Evolutionary conservation across 2,888 invertebrate species (phyloP).

Genomic region (Leucophenga maculata): DNA sequence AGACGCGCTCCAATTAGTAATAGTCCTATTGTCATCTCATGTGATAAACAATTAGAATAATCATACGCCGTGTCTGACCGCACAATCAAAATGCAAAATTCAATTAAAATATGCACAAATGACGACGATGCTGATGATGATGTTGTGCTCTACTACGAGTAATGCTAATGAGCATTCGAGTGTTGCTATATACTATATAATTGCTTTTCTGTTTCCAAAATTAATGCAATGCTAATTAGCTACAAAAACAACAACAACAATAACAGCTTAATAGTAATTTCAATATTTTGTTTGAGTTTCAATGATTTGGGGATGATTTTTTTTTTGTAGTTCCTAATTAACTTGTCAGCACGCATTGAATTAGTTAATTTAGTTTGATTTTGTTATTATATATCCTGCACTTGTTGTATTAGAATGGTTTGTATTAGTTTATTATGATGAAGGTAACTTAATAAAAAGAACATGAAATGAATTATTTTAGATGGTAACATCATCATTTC

Average conservation of each 20-base stretch:
- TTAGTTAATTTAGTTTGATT: constrained; percentile 13
- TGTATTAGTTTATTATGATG: too few species aligned
- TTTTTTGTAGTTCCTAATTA: constrained; percentile 41
- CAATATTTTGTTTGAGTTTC: constrained; percentile 17
- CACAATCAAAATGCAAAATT: constrained; percentile 42
- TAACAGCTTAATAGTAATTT: constrained; percentile 32
- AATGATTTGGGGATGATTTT: background rate
- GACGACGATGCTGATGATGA: constrained; percentile 13
- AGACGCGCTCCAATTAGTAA: too few species aligned
- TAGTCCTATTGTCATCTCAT: too few species aligned
- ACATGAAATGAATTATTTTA: too few species aligned
- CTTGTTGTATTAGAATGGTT: background rate
- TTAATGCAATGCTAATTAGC: constrained; percentile 60
- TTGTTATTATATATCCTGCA: background rate
- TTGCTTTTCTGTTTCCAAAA: constrained; percentile 54
- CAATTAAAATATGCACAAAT: constrained; percentile 49
- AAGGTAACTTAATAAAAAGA: too few species aligned
- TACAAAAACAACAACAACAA: constrained; percentile 45
- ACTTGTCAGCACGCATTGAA: constrained; percentile 38
- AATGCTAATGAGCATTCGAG: constrained; percentile 3
- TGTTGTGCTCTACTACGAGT: too few species aligned
- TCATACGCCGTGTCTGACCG: constrained; percentile 51
- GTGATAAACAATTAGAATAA: constrained; percentile 43
- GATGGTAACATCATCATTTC: too few species aligned
- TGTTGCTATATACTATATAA: constrained; percentile 36